Conservation (phyloP, 2,888 invertebrate species). For the Isotomurus palustris region DNA sequence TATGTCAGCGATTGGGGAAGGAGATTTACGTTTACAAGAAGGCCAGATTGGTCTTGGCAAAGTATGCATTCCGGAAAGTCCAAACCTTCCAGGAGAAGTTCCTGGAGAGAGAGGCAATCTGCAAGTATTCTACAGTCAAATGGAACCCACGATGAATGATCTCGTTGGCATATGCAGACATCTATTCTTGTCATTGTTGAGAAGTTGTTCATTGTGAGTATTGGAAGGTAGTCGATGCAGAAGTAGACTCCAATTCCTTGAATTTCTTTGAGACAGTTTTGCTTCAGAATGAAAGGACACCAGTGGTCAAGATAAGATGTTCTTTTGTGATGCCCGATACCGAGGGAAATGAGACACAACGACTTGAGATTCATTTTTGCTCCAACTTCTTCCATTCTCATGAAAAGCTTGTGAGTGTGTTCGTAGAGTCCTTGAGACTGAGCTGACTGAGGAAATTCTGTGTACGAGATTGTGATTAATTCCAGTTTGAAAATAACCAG, state of each 20-base stretch:
- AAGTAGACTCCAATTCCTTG: neutral
- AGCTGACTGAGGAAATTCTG: neutral
- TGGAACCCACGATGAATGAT: neutral
- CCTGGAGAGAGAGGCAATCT: neutral
- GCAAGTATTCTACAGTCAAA: neutral
- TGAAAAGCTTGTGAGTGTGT: neutral
- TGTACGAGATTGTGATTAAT: neutral
- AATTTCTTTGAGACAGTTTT: neutral
- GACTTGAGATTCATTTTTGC: neutral
- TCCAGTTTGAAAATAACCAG: slow-evolving; percentile 1
- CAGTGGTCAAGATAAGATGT: neutral
- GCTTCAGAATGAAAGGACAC: neutral
- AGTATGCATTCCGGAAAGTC: neutral
- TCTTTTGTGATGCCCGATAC: neutral
- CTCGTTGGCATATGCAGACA: neutral
- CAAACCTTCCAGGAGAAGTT: neutral
- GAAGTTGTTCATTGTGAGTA: neutral
- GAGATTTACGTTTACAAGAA: neutral
- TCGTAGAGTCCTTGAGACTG: neutral
- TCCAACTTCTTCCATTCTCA: neutral
- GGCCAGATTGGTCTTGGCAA: too few relatives aligned
- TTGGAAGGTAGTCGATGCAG: neutral
- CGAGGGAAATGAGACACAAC: neutral
- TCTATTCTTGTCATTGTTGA: neutral
- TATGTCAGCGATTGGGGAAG: neutral